Evolutionary conservation across 2,113 vertebrate species (phyloP), one percentile per base, ranked within the genome.

Genomic region (Oxyura jamaicensis): DNA sequence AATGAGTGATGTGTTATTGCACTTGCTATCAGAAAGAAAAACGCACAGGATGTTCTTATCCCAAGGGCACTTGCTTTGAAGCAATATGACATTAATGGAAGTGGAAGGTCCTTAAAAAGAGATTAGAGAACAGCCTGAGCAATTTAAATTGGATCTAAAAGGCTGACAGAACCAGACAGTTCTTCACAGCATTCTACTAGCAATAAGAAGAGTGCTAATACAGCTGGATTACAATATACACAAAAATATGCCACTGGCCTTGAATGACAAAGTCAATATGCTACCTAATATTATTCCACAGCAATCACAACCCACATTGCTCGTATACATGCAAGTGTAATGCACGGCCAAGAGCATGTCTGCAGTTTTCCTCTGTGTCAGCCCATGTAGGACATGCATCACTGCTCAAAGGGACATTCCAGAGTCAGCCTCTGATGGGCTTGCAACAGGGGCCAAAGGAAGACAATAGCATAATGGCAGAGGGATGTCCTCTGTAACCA

Each of bases 81-180:
- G 62, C 29, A 48, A 33, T 68, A 58, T 79, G 67, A 87, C 71
- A 84, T 71, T 91, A 95, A 76, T 1, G 3, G 33, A 85, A 33
- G 66, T 36, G 46, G 53, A 90, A 95, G 65, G 66, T 79, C 60
- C 78, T 95, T 94, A 87, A 75, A 89, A 92, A 90, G 58, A 71
- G 62, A 93, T 90, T 75, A 90, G 58, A 79, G 62, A 76, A 71
- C 46, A 92, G 53, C 48, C 53, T 2, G 18, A 84, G 42, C 71
- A 85, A 93, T 90, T 93, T 87, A 91, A 87, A 76, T 82, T 26
- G 33, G 48, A 87, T 95, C 53, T 87, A 52, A 83, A 91, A 87
- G 71, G 67, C 71, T 90, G 90, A 52, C 92, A 91, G 67, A 82
- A 90, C 15, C 33, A 91, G 77, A 36, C 42, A 85, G 78, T 87